Conservation (phyloP, 1,140 invertebrate genomes). For the Papilio polyxenes region DNA sequence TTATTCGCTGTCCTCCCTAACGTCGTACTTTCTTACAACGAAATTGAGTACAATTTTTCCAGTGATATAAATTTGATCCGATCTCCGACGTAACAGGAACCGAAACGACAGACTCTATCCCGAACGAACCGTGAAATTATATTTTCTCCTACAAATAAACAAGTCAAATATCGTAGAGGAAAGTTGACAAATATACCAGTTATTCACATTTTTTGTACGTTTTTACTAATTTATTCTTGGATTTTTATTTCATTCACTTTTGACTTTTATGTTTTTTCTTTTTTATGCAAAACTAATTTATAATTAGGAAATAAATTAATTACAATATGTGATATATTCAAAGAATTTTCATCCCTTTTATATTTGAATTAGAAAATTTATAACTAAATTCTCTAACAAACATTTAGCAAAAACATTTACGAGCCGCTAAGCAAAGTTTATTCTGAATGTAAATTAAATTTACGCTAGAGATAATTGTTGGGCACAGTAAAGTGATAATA, state of each 20-base stretch:
- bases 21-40: not conserved
- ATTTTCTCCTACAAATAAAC: constrained; percentile 2
- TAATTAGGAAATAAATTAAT: too few species aligned
- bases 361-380: too few species aligned
- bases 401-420: too few species aligned
- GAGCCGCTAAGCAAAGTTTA: too few species aligned
- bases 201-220: not conserved
- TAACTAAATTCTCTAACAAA: too few species aligned
- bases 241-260: not conserved
- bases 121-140: constrained; percentile 14
- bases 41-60: constrained; percentile 10
- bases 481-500: too few species aligned
- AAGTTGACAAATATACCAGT: constrained; percentile 7
- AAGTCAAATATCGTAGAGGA: constrained; percentile 14
- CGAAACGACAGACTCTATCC: constrained; percentile 1
- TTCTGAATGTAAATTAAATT: too few species aligned
- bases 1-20: not conserved
- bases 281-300: too few species aligned
- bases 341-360: too few species aligned
- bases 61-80: constrained; percentile 5
- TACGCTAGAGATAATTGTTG: too few species aligned
- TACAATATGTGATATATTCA: too few species aligned
- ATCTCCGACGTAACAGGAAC: constrained; percentile 5
- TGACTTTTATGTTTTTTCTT: not conserved
- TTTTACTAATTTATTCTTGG: not conserved